phyloP scores from a whole-genome alignment of 1,140 invertebrate species.

The Zelostemma sp. region DNA sequence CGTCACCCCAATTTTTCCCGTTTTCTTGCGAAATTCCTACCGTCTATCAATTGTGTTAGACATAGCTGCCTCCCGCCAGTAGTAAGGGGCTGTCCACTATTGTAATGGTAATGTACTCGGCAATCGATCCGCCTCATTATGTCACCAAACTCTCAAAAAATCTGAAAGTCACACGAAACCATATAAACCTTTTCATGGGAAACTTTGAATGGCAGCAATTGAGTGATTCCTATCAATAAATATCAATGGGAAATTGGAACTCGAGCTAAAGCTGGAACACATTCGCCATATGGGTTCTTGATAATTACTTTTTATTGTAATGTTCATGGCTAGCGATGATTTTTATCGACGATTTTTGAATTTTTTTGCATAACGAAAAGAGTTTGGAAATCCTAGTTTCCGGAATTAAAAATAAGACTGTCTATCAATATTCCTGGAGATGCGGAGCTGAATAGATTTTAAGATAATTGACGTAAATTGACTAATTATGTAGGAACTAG shows the following conservation, averaged over 20 bases:
- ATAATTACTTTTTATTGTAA: too few relatives aligned
- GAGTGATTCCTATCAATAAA: not conserved
- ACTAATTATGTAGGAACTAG: constrained; percentile 11
- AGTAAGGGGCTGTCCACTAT: constrained; percentile 54
- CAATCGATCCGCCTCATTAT: constrained; percentile 68
- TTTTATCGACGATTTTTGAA: too few relatives aligned
- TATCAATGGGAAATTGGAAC: too few relatives aligned
- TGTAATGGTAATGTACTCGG: constrained; percentile 64
- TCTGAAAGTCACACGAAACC: constrained; percentile 53
- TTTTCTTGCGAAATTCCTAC: constrained; percentile 65
- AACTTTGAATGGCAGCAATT: constrained; percentile 23
- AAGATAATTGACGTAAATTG: constrained; percentile 6
- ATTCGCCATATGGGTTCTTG: too few relatives aligned
- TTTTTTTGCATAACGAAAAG: too few relatives aligned
- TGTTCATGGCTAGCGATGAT: too few relatives aligned
- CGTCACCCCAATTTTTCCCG: constrained; percentile 53
- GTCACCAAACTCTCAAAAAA: constrained; percentile 54
- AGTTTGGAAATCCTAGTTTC: too few relatives aligned
- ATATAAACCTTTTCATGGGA: constrained; percentile 55
- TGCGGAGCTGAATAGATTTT: not conserved
- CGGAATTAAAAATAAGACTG: too few relatives aligned
- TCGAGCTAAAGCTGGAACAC: too few relatives aligned
- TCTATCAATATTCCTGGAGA: too few relatives aligned
- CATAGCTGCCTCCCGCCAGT: constrained; percentile 42
- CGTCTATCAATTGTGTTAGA: constrained; percentile 65